Conservation (phyloP, 92 coral and sea anemone species). For the Zoanthus sansibaricus region DNA sequence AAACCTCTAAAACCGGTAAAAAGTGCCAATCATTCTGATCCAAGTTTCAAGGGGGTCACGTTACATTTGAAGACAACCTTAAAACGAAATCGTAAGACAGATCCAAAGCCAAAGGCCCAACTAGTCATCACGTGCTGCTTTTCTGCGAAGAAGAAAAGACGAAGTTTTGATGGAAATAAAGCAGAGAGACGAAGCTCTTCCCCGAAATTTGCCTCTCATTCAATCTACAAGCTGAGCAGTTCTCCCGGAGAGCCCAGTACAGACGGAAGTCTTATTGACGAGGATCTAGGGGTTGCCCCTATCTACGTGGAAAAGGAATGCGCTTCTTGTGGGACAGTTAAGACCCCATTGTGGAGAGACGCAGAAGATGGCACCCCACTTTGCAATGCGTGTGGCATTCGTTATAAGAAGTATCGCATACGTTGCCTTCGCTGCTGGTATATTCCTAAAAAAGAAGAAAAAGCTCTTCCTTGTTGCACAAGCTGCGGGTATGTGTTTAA, state of each 20-base stretch:
- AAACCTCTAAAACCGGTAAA: constrained; percentile 95
- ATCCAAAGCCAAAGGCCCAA: constrained; percentile 83
- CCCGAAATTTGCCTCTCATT: constrained; percentile 73
- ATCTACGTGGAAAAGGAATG: constrained; percentile 92
- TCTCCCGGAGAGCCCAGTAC: constrained; percentile 69
- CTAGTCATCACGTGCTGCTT: constrained; percentile 92
- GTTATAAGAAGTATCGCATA: constrained; percentile 97
- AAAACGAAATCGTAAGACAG: constrained; percentile 67
- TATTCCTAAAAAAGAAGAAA: constrained; percentile 97
- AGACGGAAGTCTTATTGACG: constrained; percentile 64
- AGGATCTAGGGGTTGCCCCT: constrained; percentile 88
- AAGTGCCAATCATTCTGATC: constrained; percentile 91
- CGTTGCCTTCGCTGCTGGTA: constrained; percentile 98
- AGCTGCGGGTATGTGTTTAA: constrained; percentile 91
- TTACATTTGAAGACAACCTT: constrained; percentile 92
- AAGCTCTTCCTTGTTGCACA: constrained; percentile 85
- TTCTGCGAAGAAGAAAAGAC: constrained; percentile 89
- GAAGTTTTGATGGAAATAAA: constrained; percentile 64
- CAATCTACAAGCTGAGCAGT: constrained; percentile 75
- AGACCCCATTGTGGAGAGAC: constrained; percentile 99
- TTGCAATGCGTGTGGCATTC: constrained; percentile 98
- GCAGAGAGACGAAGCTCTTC: constrained; percentile 73
- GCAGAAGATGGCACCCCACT: constrained; percentile 99
- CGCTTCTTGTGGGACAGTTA: constrained; percentile 94
- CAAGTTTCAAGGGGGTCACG: constrained; percentile 96